Evolutionary conservation across 2,113 vertebrate species (phyloP), one percentile per base, ranked within the genome.

Genomic region (Ictalurus furcatus): DNA sequence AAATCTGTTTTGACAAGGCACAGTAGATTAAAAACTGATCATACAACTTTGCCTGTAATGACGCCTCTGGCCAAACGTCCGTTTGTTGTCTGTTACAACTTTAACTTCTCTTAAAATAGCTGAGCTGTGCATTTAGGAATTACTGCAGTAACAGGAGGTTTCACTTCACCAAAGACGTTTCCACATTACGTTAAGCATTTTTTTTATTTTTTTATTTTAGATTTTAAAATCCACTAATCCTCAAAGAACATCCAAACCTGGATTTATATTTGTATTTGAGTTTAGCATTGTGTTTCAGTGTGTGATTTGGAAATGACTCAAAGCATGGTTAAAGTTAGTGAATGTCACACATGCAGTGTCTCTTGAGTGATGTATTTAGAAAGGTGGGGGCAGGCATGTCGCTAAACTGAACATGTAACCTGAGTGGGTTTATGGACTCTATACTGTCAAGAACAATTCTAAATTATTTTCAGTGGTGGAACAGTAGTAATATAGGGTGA

Each of bases 361-460:
- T 89, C 48, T 69, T 85, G 80, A 76, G 14, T 65, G 59, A 76
- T 76, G 52, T 61, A 74, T 69, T 28, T 83, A 76, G 54, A 79
- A 48, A 61, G 37, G 28, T 71, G 25, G 13, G 54, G 90, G 91
- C 84, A 92, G 90, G 92, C 25, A 25, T 69, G 65, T 92, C 84
- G 85, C 48, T 87, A 74, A 90, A 90, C 92, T 88, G 93, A 91
- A 93, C 65, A 92, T 34, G 3, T 30, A 34, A 0, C 11, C 5
- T 48, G n/a, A 34, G 6, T 34, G 69, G 30, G 17, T 91, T 93
- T 91, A 92, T 67, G 73, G 87, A 89, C 3, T 13, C 65, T 67
- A 37, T 71, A 6, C 30, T 37, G 4, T 34, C 30, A 71, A 37
- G 34, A 1, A 16, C 16, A 17, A 37, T 73, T 19, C 6, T 73